phyloP scores from a whole-genome alignment of 35 echinoderm and acorn worm genomes.

The Lytechinus variegatus region DNA sequence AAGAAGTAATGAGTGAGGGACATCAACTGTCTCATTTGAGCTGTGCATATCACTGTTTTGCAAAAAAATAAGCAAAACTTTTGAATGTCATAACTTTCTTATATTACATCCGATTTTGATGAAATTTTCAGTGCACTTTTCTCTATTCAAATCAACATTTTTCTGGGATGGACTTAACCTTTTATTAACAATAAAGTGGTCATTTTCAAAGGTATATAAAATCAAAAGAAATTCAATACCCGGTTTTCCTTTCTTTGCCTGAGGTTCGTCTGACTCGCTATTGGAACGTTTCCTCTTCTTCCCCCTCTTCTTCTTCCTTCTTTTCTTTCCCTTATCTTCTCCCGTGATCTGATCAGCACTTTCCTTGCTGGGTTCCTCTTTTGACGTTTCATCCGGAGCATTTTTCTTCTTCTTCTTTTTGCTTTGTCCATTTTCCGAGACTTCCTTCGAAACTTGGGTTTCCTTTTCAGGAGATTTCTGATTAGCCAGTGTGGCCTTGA shows the following conservation, averaged over 20 bases:
- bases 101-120: no score
- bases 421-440: neutral
- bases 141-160: no score
- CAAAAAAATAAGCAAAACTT: no score
- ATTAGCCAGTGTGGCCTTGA: neutral
- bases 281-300: constrained; percentile 35
- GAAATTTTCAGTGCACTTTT: no score
- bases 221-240: neutral
- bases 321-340: neutral
- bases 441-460: neutral
- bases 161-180: no score
- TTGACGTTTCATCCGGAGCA: neutral
- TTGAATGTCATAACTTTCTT: no score
- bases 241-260: constrained; percentile 35
- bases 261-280: neutral
- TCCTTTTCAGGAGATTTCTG: neutral
- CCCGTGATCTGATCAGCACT: neutral
- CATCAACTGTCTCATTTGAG: no score
- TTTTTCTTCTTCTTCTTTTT: neutral
- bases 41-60: no score
- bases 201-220: no score
- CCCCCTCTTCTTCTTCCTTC: constrained; percentile 25
- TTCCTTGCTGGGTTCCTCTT: neutral
- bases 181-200: no score
- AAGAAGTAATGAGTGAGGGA: no score